These are phyloP conservation scores for Micrastur ruficollis DNA, from an alignment of 2,797 vertebrate genomes.

Conservation along the genomic window DNA sequence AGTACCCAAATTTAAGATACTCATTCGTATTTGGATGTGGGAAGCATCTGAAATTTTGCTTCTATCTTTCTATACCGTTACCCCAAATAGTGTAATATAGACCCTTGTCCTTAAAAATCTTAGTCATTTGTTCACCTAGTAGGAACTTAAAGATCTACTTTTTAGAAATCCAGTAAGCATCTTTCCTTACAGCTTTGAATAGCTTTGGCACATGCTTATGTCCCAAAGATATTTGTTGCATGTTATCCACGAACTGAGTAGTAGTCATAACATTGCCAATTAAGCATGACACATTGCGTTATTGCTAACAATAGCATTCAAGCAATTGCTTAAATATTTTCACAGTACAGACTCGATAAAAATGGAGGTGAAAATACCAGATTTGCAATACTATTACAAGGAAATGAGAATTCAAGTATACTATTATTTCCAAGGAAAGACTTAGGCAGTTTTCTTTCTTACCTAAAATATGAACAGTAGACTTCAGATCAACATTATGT, in stretches of 20 bases:
- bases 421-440: not conserved
- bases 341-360: not conserved
- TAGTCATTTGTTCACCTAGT: not conserved
- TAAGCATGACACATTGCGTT: not conserved
- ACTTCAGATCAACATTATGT: not conserved
- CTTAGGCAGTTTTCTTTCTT: not conserved
- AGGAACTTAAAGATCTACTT: not conserved
- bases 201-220: not conserved
- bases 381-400: not conserved
- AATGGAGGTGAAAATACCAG: not conserved
- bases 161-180: not conserved
- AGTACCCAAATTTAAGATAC: not conserved
- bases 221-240: not conserved
- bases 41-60: not conserved
- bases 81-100: not conserved
- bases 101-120: not conserved
- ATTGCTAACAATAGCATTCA: not conserved
- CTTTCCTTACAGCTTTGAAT: not conserved
- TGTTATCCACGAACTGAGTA: not conserved
- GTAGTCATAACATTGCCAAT: not conserved
- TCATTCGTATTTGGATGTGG: not conserved
- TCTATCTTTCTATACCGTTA: not conserved
- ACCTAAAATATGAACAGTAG: not conserved
- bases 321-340: not conserved
- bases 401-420: not conserved